phyloP scores from a whole-genome alignment of 2,888 invertebrate genomes.

The Thyatira batis region DNA sequence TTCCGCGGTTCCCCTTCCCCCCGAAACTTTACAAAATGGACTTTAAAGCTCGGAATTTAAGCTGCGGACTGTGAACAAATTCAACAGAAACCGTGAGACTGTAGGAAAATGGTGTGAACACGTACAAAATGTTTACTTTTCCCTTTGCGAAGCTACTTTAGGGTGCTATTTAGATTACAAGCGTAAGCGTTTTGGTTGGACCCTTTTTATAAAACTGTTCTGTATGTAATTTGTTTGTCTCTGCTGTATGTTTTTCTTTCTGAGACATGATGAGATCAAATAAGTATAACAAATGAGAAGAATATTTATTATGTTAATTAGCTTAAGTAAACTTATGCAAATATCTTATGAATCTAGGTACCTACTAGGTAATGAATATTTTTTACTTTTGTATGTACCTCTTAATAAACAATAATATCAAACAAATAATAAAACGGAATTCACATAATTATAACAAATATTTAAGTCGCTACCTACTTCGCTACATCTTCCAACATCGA shows the following conservation, averaged over 20 bases:
- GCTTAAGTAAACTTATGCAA: too few relatives aligned
- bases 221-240: too few relatives aligned
- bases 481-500: constrained; percentile 15
- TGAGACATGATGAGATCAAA: too few relatives aligned
- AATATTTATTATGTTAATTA: too few relatives aligned
- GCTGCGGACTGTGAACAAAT: constrained; percentile 32
- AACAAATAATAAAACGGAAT: too few relatives aligned
- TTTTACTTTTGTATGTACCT: too few relatives aligned
- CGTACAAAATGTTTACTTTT: constrained; percentile 49
- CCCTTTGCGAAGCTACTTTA: constrained; percentile 36
- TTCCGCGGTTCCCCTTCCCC: constrained; percentile 10
- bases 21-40: constrained; percentile 5
- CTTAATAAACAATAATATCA: not conserved
- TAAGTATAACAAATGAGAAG: too few relatives aligned
- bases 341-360: too few relatives aligned
- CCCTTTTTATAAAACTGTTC: not conserved
- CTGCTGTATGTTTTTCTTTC: too few relatives aligned
- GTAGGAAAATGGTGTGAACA: constrained; percentile 46
- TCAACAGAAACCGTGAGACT: constrained; percentile 40
- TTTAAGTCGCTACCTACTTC: constrained; percentile 2
- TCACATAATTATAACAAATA: not conserved
- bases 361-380: too few relatives aligned
- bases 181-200: constrained; percentile 1
- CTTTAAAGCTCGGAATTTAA: constrained; percentile 21
- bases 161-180: constrained; percentile 18